Percentiles rank a stretch among this genome's conserved stretches.
phyloP scores from a whole-genome alignment of 1,140 invertebrate species.

The Phortica variegata region DNA sequence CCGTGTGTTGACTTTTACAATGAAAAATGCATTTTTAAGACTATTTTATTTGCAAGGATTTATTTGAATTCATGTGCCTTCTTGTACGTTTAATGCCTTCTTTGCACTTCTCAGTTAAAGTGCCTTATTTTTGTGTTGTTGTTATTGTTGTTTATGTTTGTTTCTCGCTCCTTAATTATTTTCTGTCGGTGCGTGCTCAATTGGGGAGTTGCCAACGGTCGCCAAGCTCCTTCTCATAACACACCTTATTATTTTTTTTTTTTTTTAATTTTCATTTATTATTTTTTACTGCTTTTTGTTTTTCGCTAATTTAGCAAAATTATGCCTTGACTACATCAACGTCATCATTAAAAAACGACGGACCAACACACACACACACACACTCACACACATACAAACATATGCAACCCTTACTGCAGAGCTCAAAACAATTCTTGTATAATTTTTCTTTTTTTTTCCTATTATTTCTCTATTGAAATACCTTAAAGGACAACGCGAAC shows the following conservation, averaged over 20 bases:
- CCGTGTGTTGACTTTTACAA: conserved; percentile 29
- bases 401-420: conserved; percentile 25
- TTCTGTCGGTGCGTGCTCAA: conserved; percentile 49
- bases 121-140: conserved; percentile 2
- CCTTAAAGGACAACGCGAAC: conserved; percentile 55
- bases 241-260: conserved; percentile 20
- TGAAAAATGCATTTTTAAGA: conserved; percentile 13
- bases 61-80: no score
- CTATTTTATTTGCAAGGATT: no score
- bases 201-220: conserved; percentile 38
- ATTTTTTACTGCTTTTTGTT: conserved; percentile 44
- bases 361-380: no score
- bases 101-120: no score
- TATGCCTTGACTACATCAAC: conserved; percentile 41
- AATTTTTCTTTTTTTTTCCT: conserved; percentile 19
- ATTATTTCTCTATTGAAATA: conserved; percentile 47
- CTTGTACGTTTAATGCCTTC: no score
- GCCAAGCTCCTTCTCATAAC: conserved; percentile 6
- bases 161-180: conserved; percentile 34
- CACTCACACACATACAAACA: no score
- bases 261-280: no score
- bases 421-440: not conserved
- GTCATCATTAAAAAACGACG: not conserved
- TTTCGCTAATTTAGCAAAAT: conserved; percentile 55
- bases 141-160: conserved; percentile 16